Base-by-base conservation (phyloP, 2,797 vertebrate genomes). In the Euthynnus affinis region DNA sequence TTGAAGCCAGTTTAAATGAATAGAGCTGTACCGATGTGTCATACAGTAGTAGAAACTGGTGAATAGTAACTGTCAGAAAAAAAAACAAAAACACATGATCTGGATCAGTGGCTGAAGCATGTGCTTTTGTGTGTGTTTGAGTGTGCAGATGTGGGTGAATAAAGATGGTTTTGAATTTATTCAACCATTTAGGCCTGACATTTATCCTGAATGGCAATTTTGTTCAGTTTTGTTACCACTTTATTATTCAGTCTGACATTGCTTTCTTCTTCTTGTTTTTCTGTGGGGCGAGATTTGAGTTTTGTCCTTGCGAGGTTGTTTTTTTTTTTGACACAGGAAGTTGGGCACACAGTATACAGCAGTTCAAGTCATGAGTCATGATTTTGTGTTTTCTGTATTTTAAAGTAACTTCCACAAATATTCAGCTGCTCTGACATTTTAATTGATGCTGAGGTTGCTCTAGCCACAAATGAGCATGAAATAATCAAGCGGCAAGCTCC, bases 1-100 rank as follows among this genome's bases (percentile, higher is more conserved):
- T 68, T 73, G 49, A 65, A 85, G 68, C 60, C 71, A 72, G 52
- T 61, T 76, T 57, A 23, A 83, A 81, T 87, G 48, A 82, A 87
- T 67, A 76, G 61, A 82, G 76, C 60, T 74, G n/a, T 48, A 57
- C 22, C 44, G 81, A 82, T 76, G 61, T 68, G 70, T 29, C 42
- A 61, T 9, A 20, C 46, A 25, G 53, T 18, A 70, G 23, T 42
- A 76, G 69, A 74, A 81, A 68, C 46, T 2, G 22, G 23, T 77
- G 55, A 85, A 65, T 62, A 61, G n/a, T 17, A 53, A 72, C 53
- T 59, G 51, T 25, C 27, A 62, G 32, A 32, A 56, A 32, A 74
- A 75, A 22, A 57, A 18, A 44, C 25, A 1, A 20, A n/a, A n/a
- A 14, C 1, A 40, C 4, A 52, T 59, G 9, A 15, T 17, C 58